These are phyloP conservation scores for Hoplias malabaricus DNA, from an alignment of 2,113 vertebrate genomes.

Conservation along the genomic window DNA sequence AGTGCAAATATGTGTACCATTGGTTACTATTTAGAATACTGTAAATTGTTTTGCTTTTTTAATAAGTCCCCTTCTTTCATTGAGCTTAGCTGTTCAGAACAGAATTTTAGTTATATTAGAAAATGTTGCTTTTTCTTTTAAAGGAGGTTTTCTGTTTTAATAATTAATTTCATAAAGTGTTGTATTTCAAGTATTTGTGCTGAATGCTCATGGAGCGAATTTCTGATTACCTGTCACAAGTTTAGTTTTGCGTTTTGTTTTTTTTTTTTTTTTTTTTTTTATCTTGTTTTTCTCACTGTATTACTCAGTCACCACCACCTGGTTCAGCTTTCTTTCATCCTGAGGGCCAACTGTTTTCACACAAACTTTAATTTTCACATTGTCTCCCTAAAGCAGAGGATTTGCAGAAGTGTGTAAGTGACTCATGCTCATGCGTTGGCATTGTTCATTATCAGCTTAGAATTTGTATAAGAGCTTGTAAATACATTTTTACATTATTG, in stretches of 20 bases:
- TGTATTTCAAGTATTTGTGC: slow-evolving; percentile 4
- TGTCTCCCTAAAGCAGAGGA: neutral
- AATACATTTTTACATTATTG: neutral
- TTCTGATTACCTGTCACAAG: neutral
- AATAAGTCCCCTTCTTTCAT: neutral
- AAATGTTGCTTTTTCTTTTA: neutral
- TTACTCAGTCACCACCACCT: neutral
- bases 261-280: neutral
- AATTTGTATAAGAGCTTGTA: slow-evolving; percentile 16
- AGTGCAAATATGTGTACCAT: too few species aligned
- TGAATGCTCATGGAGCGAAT: neutral
- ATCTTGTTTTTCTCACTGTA: neutral
- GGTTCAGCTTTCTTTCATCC: slow-evolving; percentile 2
- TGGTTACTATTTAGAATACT: neutral
- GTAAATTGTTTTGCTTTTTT: neutral
- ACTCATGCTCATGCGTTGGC: neutral
- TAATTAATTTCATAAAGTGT: neutral
- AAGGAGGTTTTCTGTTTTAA: neutral
- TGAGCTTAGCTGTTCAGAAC: neutral
- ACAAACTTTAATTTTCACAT: slow-evolving; percentile 27
- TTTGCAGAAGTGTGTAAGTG: neutral
- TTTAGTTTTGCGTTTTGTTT: neutral
- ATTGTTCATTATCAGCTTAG: neutral
- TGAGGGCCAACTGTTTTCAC: neutral
- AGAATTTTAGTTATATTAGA: neutral